phyloP scores from a whole-genome alignment of 2,888 invertebrate species.

The Catocala sponsa region DNA sequence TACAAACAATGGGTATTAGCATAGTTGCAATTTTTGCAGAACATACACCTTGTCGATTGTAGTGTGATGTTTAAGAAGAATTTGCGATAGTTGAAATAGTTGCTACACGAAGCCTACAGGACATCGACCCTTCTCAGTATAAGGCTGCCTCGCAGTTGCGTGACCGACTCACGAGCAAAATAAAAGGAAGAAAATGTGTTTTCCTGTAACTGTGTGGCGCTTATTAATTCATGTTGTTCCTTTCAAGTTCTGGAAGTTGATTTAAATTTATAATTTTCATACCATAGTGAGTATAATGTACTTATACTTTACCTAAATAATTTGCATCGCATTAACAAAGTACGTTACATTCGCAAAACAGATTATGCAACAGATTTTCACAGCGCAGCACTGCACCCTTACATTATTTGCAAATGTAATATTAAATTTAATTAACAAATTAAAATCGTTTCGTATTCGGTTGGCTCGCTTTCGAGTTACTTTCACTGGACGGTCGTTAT shows the following conservation, averaged over 20 bases:
- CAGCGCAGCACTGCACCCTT: constrained; percentile 21
- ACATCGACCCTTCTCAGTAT: constrained; percentile 8
- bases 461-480: constrained; percentile 38
- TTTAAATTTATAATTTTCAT: constrained; percentile 1
- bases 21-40: background rate
- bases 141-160: constrained; percentile 11
- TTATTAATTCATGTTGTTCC: constrained; percentile 9
- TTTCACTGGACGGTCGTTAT: constrained; percentile 47
- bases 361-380: background rate
- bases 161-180: constrained; percentile 15
- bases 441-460: constrained; percentile 29
- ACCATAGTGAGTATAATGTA: background rate
- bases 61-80: constrained; percentile 8
- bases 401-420: constrained; percentile 27
- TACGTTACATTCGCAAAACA: background rate
- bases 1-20: constrained; percentile 4
- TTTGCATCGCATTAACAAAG: too few relatives aligned
- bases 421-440: constrained; percentile 29
- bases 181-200: constrained; percentile 22
- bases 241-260: background rate
- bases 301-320: too few relatives aligned
- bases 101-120: constrained; percentile 12
- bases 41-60: background rate
- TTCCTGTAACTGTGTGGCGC: constrained; percentile 12
- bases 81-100: constrained; percentile 1